Conservation (phyloP, 1,140 invertebrate species). For the Drosophila hydei region DNA sequence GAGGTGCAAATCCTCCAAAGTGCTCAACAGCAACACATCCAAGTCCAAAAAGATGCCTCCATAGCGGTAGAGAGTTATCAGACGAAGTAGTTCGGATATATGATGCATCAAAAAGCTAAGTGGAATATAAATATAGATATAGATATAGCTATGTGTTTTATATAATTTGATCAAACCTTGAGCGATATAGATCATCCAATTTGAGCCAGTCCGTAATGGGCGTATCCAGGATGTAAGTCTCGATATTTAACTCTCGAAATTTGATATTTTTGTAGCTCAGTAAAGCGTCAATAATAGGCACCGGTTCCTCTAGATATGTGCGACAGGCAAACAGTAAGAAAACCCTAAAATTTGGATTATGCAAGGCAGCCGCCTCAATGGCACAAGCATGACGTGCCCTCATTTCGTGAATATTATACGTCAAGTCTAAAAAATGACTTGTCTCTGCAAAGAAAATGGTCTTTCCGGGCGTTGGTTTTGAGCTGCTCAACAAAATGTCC, state of each 20-base stretch:
- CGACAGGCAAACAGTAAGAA: conserved; percentile 86
- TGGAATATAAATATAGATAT: neutral
- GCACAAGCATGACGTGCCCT: conserved; percentile 87
- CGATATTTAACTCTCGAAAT: conserved; percentile 85
- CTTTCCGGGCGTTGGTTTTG: conserved; percentile 79
- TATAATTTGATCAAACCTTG: conserved; percentile 68
- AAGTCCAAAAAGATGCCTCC: conserved; percentile 91
- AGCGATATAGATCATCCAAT: conserved; percentile 85
- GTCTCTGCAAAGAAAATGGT: conserved; percentile 87
- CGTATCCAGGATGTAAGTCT: conserved; percentile 86
- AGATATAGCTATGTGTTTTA: neutral
- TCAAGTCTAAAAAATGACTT: conserved; percentile 52
- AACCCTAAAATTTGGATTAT: conserved; percentile 86
- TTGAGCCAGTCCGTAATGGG: conserved; percentile 87
- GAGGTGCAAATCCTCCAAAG: conserved; percentile 85
- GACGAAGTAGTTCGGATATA: conserved; percentile 88
- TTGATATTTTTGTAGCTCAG: conserved; percentile 86
- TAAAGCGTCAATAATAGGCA: conserved; percentile 82
- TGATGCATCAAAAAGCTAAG: conserved; percentile 17
- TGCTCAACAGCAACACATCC: conserved; percentile 89
- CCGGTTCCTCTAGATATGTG: conserved; percentile 51
- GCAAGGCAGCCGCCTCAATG: conserved; percentile 87
- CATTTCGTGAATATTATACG: conserved; percentile 59
- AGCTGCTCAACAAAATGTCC: conserved; percentile 59
- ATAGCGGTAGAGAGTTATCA: conserved; percentile 89